Base-by-base conservation (phyloP, 2,888 invertebrate species). In the Emmelina monodactyla region DNA sequence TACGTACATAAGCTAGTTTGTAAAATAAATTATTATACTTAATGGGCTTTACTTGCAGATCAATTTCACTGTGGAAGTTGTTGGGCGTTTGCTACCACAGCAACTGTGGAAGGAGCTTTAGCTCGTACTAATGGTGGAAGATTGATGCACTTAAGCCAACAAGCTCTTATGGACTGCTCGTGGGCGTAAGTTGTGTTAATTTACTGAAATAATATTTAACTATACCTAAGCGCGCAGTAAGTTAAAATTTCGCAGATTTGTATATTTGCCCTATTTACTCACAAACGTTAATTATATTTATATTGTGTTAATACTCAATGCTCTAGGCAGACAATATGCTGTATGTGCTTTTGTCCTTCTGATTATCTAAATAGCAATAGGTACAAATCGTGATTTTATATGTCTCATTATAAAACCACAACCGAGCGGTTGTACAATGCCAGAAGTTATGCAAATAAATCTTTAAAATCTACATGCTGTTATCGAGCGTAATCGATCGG, bases 121-220 rank as follows among this genome's bases (percentile, higher is more conserved):
- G 55, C 65, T 1, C 46, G 50, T 9, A 29, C 4, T 12, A 58
- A 57, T 5, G 62, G 62, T 0, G 56, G 53, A 0, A 43, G 58
- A 12, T 33, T 53, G 14, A 12, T 64, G 7, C 60, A 63, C 9
- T 47, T 68, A 3, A 65, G 65, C 31, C 64, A 65, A 16, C 68
- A 68, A 30, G 59, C 63, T 0, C 41, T 67, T 0, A 53, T 68
- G 0, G 68, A 68, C 43, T 68, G 68, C 22, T 53, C 63, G 37
- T 66, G 66, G 66, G 57, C 51, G 68, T 68, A 42, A 43, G 47
- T 40, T 19, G 19, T 6, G 5, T 19, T 6, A 19, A 9, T 19
- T 19, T 19, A 19, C 19, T 19, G 19, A 19, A 19, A 5, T 19
- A 9, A 5, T 19, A 19, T 19, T 19, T 19, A 19, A 6, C 9